Base-by-base conservation (phyloP, 1,140 invertebrate genomes). In the Trachelipus rathkii region DNA sequence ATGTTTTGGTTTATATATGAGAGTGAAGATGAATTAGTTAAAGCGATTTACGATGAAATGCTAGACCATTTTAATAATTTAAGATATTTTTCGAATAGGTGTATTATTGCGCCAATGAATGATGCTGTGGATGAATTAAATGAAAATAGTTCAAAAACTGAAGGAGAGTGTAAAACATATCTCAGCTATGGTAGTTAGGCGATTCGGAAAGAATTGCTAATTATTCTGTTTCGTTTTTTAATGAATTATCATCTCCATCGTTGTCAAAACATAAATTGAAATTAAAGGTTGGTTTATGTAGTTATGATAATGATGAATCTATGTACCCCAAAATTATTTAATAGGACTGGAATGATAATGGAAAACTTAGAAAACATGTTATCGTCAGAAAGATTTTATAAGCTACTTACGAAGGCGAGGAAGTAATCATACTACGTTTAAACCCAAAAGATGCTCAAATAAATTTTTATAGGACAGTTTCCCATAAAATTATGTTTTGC, bases 401-500 rank as follows among this genome's bases (percentile, higher is more conserved):
- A 1, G 68, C 4, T 21, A 21, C 24, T 33, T 70, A 70, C 11
- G 68, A n/a, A 11, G 19, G 68, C 1, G 33, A 70, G 4, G 4
- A 70, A 33, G 68, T 70, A 4, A 10, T 70, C 11, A 70, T 70
- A 21, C 24, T 70, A 13, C 11, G 11, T 21, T 70, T 70, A 24
- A 70, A 23, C 2, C 4, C 68, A 15, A 2, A 21, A 4, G 68
- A 70, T 33, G 4, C 68, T 70, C 68, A 11, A 21, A 11, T 70
- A 23, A 13, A 70, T 13, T 70, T 70, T 70, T 15, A 10, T 21
- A 11, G 68, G 3, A 70, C 68, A 70, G 68, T 70, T 70, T 21
- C 68, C 68, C 1, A 11, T 70, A 70, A 70, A 70, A 70, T 11
- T 70, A 11, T 21, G 68, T 70, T 70, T 23, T 10, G 10, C 68